Evolutionary conservation across 1,140 invertebrate genomes (phyloP).

Genomic region (Ridgeia piscesae): DNA sequence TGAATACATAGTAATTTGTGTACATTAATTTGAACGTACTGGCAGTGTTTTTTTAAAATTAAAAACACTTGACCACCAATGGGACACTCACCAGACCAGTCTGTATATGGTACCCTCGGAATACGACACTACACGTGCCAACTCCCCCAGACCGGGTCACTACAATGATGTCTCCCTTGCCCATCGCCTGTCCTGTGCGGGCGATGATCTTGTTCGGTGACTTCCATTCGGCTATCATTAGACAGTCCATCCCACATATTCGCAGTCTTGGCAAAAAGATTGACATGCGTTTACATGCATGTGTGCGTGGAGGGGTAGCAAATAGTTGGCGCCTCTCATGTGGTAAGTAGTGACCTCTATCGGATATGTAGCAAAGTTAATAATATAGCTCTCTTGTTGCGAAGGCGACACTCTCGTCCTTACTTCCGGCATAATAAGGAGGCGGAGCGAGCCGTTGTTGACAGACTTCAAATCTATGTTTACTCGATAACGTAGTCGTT

Average conservation of each 20-base stretch:
- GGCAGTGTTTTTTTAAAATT: background rate
- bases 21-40: background rate
- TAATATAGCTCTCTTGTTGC: background rate
- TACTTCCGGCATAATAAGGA: conserved; percentile 1
- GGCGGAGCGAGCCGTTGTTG: background rate
- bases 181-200: conserved; percentile 88
- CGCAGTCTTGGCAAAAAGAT: conserved; percentile 74
- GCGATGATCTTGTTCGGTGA: conserved; percentile 96
- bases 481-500: background rate
- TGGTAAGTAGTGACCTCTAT: background rate
- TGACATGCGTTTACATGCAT: too few relatives aligned
- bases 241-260: conserved; percentile 94
- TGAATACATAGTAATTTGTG: too few relatives aligned
- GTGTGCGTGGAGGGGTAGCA: too few relatives aligned
- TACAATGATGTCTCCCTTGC: conserved; percentile 93
- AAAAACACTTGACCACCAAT: background rate
- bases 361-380: background rate
- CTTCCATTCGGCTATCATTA: conserved; percentile 96
- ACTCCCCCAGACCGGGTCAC: conserved; percentile 85
- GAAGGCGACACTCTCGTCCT: background rate
- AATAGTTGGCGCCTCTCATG: too few relatives aligned
- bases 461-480: background rate
- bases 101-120: conserved; percentile 69
- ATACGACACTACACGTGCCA: conserved; percentile 93
- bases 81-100: conserved; percentile 45